Percentiles rank a stretch among this genome's conserved stretches.
These are phyloP conservation scores for Busarellus nigricollis DNA, from an alignment of 2,797 vertebrate genomes.

Conservation along the genomic window DNA sequence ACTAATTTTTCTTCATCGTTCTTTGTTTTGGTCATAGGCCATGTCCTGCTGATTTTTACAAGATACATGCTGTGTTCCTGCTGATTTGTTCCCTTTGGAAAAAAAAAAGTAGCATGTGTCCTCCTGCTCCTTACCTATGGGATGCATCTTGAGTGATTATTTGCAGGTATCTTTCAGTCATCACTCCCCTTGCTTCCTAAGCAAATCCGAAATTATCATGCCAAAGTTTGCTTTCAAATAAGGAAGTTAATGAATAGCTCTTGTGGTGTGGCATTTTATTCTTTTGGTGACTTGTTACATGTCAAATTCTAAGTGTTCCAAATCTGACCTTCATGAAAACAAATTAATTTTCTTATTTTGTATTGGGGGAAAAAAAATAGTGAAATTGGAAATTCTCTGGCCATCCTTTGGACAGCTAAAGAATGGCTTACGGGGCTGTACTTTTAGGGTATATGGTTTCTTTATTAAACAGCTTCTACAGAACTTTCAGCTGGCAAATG, in stretches of 20 bases:
- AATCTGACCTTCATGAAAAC: not conserved
- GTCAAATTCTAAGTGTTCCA: not conserved
- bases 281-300: not conserved
- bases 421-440: not conserved
- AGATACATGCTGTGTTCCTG: not conserved
- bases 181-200: not conserved
- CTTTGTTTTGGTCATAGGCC: not conserved
- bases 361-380: too few species aligned
- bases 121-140: not conserved
- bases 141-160: not conserved
- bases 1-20: not conserved
- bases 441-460: not conserved
- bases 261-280: not conserved
- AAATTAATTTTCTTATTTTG: not conserved
- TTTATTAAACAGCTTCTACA: not conserved
- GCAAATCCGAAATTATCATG: not conserved
- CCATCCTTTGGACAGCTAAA: not conserved
- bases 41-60: not conserved
- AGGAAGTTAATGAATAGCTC: not conserved
- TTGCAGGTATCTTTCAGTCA: not conserved
- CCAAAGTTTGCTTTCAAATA: not conserved
- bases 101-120: not conserved
- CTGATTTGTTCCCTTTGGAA: not conserved
- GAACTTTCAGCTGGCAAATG: not conserved
- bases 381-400: not conserved